phyloP scores from a whole-genome alignment of 2,113 vertebrate species.

The Salvelinus fontinalis region DNA sequence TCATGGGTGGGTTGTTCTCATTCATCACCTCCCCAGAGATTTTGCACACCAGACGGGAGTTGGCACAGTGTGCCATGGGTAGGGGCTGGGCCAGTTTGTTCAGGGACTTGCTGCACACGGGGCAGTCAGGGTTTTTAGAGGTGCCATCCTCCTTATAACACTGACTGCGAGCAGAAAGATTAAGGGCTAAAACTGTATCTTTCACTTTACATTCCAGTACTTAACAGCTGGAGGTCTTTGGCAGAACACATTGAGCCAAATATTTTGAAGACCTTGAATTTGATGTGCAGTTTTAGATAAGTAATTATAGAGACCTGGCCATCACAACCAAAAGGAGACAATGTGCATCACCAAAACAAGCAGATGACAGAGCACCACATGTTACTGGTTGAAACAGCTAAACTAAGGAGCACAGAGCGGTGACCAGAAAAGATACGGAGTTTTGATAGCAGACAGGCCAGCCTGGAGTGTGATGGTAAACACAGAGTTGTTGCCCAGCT shows the following conservation, averaged over 20 bases:
- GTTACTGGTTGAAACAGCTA: too few species aligned
- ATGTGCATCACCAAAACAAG: not conserved
- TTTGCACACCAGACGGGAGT: constrained; percentile 98
- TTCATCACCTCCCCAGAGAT: constrained; percentile 99
- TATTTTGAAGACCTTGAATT: not conserved
- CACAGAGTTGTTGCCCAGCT: constrained; percentile 97
- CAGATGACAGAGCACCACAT: too few species aligned
- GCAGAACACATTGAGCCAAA: not conserved
- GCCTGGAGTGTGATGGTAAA: constrained; percentile 98
- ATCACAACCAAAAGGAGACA: not conserved
- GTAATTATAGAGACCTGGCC: too few species aligned
- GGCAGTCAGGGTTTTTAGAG: constrained; percentile 98
- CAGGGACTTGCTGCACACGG: constrained; percentile 97
- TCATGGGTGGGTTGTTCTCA: constrained; percentile 99
- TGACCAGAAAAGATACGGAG: constrained; percentile 91
- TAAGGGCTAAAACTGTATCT: constrained; percentile 46
- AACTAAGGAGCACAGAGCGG: not conserved
- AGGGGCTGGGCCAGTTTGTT: constrained; percentile 97
- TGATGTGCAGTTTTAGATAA: too few species aligned
- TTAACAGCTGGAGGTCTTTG: not conserved
- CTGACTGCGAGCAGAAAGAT: constrained; percentile 78
- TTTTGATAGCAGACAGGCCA: constrained; percentile 98
- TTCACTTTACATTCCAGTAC: not conserved
- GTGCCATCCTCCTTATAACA: constrained; percentile 98
- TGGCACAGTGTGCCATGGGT: constrained; percentile 98